Percentiles rank a stretch among this genome's conserved stretches.
These are phyloP conservation scores for Hyperoplus lanceolatus DNA, from an alignment of 2,797 vertebrate genomes.

Conservation along the genomic window DNA sequence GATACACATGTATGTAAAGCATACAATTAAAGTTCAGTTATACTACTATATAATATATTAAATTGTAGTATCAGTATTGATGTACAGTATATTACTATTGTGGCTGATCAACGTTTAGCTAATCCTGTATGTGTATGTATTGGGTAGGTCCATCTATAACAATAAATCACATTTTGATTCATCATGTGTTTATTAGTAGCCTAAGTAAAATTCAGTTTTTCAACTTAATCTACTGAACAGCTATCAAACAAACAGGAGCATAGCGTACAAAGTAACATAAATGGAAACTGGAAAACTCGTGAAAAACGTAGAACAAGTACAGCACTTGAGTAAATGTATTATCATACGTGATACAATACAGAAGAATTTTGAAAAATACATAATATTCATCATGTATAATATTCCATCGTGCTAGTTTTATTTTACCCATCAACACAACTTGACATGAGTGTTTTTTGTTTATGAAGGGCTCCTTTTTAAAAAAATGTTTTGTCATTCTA, in stretches of 20 bases:
- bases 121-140: not conserved
- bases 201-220: not conserved
- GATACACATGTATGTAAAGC: not conserved
- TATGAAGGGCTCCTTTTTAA: no score
- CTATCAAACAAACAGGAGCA: not conserved
- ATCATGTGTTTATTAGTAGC: not conserved
- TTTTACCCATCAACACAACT: not conserved
- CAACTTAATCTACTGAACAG: not conserved
- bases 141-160: not conserved
- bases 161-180: not conserved
- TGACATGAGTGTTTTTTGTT: not conserved
- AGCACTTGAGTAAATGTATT: not conserved
- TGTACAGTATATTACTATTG: constrained; percentile 1
- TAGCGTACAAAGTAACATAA: no score
- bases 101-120: no score
- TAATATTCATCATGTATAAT: no score
- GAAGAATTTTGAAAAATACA: not conserved
- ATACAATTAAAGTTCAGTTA: not conserved
- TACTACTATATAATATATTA: not conserved
- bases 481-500: no score
- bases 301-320: no score
- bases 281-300: no score
- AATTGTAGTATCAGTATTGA: not conserved
- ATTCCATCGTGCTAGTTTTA: not conserved
- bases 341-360: not conserved